Conservation (phyloP, 2,888 invertebrate genomes). For the Ptycholaimellus sp. region DNA sequence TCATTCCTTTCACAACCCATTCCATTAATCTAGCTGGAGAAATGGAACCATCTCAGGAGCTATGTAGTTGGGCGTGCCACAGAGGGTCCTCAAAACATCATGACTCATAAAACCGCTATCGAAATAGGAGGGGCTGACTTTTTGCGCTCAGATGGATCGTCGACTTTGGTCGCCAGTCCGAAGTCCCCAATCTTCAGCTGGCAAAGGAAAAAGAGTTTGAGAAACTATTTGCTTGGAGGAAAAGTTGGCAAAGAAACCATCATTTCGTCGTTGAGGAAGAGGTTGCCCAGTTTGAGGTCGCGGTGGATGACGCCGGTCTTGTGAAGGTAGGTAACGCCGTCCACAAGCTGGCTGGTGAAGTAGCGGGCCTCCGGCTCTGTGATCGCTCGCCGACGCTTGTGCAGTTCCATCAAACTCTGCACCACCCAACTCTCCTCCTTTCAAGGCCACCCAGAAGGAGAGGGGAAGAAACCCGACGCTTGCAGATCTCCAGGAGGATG, state of each 20-base stretch:
- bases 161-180: constrained; percentile 76
- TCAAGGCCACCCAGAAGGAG: too few relatives aligned
- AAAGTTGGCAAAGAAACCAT: constrained; percentile 36
- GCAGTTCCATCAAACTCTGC: constrained; percentile 91
- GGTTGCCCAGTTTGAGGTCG: constrained; percentile 86
- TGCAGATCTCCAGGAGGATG: constrained; percentile 77
- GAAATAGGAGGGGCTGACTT: constrained; percentile 29
- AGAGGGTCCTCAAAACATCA: constrained; percentile 49
- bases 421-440: too few relatives aligned
- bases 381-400: constrained; percentile 72
- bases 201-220: constrained; percentile 10
- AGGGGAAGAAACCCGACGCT: constrained; percentile 71
- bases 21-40: neutral
- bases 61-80: constrained; percentile 99
- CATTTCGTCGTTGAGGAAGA: constrained; percentile 77
- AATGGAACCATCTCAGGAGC: constrained; percentile 40
- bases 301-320: constrained; percentile 75
- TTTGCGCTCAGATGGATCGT: constrained; percentile 57
- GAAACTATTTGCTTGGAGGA: too few relatives aligned
- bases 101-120: too few relatives aligned
- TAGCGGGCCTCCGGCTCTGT: constrained; percentile 94
- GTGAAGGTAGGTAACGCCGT: constrained; percentile 75
- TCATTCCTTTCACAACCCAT: neutral
- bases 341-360: constrained; percentile 62
- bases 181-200: constrained; percentile 77